A percentile compares a stretch with the other conserved stretches of the same genome.
Conservation (phyloP, 2,113 vertebrate genomes). For the Chaetops frenatus region DNA sequence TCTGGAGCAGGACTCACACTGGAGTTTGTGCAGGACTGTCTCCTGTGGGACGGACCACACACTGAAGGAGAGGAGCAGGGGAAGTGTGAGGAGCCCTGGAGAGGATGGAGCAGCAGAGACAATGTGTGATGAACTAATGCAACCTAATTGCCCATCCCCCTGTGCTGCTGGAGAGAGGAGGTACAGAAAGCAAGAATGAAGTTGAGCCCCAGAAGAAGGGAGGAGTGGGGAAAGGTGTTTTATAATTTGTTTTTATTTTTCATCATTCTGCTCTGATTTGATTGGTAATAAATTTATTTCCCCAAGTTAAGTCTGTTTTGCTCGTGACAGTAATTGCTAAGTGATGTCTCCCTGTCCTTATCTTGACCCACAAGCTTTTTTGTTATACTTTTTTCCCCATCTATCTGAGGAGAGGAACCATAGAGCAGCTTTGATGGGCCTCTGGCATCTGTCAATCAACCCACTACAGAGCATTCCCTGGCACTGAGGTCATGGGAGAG, state of each 20-base stretch:
- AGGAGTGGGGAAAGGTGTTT: not conserved
- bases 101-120: not conserved
- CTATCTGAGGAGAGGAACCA: not conserved
- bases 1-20: not conserved
- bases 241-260: not conserved
- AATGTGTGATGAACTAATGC: fast-evolving
- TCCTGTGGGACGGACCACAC: not conserved
- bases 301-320: not conserved
- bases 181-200: not conserved
- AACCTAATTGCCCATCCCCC: not conserved
- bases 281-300: not conserved
- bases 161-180: not conserved
- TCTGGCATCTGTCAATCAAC: not conserved
- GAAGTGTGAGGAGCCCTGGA: not conserved
- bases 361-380: not conserved
- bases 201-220: not conserved
- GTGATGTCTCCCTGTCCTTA: not conserved
- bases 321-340: not conserved
- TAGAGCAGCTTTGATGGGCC: not conserved
- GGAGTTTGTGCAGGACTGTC: not conserved
- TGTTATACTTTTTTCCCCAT: not conserved
- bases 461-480: not conserved
- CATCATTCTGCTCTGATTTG: not conserved
- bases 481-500: not conserved
- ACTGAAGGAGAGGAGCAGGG: not conserved